Conservation (phyloP, 1,140 invertebrate genomes). For the Vanessa tameamea region DNA sequence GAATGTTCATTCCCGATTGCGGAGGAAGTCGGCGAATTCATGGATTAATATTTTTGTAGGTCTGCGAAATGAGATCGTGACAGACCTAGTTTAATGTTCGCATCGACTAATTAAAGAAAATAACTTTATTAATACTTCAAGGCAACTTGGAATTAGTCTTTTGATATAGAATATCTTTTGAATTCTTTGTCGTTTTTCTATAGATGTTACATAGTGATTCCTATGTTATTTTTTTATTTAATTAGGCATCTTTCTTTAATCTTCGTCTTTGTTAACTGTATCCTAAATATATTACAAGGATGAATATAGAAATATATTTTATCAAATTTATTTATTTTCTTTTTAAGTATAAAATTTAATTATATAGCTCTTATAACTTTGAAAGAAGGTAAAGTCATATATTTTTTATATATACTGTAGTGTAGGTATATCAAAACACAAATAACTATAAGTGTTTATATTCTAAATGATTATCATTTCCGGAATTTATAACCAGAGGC, state of each 20-base stretch:
- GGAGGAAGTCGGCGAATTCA: slow-evolving; percentile 18
- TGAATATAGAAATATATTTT: no score
- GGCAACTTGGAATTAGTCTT: not conserved
- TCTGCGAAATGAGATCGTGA: slow-evolving; percentile 20
- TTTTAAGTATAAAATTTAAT: no score
- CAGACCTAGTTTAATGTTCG: slow-evolving; percentile 15
- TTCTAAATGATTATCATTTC: no score
- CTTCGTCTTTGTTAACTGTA: not conserved
- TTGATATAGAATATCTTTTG: not conserved
- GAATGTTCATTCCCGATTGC: slow-evolving; percentile 53
- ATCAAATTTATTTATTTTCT: no score
- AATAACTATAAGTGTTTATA: no score
- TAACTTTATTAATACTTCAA: slow-evolving; percentile 6
- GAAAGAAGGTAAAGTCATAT: no score
- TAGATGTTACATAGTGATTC: not conserved
- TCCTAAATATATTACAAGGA: no score
- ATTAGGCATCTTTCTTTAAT: not conserved
- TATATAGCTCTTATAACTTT: no score
- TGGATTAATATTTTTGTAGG: slow-evolving; percentile 36
- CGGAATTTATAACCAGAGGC: not conserved
- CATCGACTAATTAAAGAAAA: slow-evolving; percentile 26
- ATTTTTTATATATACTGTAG: no score
- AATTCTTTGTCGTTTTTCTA: not conserved
- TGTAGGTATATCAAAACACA: no score
- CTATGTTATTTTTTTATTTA: not conserved